Base-by-base conservation (phyloP, 1,140 invertebrate genomes). In the Drosophila orena region DNA sequence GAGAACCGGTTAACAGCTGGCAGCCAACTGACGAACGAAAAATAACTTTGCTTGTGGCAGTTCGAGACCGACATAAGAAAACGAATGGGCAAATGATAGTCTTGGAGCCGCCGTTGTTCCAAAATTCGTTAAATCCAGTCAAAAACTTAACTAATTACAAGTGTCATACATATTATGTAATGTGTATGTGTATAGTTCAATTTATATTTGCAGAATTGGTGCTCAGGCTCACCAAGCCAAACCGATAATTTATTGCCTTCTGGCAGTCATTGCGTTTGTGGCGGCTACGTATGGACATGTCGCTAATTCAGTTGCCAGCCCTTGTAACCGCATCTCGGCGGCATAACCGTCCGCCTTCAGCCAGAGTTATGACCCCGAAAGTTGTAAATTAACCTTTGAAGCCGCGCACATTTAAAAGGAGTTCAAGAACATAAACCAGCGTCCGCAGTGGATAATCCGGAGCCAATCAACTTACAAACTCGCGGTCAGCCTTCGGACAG, bases 381-480 rank as follows among this genome's bases (percentile, higher is more conserved):
- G 68, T 54, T 81, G 61, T 86, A 86, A 86, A 85, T 85, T 85
- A 81, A 86, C 73, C 73, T 85, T 70, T 81, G 77, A 27, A 73
- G 73, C 66, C 66, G 66, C 73, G 68, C 58, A 64, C 77, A 68
- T 59, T 73, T 66, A 68, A 85, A 81, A 88, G 76, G 84, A 83
- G 79, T 79, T 83, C 84, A 88, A 84, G 79, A 88, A 89, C 84
- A 88, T 89, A 89, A 88, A 83, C 66, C 79, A 77, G 66, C 76
- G 46, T 65, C 54, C 49, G 65, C 65, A 40, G 61, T 62, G 70
- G 30, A 59, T 8, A 53, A 64, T 60, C 53, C 61, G 53, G 55
- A 86, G 74, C 79, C 79, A 86, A 86, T 86, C 83, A 86, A 72
- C 70, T 78, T 70, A 69, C 81, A 77, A 85, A 84, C 65, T 59